phyloP scores from a whole-genome alignment of 2,888 invertebrate species.

The Caenorhabditis afra region DNA sequence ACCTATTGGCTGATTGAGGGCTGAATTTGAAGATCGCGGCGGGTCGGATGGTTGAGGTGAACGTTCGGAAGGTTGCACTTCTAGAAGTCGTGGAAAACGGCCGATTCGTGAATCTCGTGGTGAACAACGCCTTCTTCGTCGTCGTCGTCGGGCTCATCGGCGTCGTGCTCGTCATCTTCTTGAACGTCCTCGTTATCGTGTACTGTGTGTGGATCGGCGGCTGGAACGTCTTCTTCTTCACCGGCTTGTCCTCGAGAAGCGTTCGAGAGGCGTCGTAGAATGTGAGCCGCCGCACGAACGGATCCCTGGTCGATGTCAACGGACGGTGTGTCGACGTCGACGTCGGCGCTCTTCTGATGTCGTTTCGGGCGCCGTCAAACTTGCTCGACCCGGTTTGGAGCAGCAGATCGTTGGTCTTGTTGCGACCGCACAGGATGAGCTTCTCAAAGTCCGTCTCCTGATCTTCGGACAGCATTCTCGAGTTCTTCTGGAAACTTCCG shows the following conservation, averaged over 20 bases:
- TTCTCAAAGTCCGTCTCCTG: conserved; percentile 57
- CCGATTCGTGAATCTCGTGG: too few relatives aligned
- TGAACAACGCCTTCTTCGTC: too few relatives aligned
- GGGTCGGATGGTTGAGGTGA: too few relatives aligned
- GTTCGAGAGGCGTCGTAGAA: conserved; percentile 49
- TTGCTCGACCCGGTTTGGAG: conserved; percentile 36
- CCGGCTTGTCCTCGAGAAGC: conserved; percentile 32
- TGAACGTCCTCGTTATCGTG: conserved; percentile 51
- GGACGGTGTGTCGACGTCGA: conserved; percentile 40
- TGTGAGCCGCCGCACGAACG: conserved; percentile 50
- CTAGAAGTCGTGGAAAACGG: too few relatives aligned
- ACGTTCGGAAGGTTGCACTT: too few relatives aligned
- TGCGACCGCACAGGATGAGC: conserved; percentile 51
- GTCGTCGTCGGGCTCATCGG: conserved; percentile 9
- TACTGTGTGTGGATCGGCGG: conserved; percentile 7
- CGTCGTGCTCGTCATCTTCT: conserved; percentile 34
- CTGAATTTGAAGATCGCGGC: too few relatives aligned
- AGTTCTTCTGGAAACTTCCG: conserved; percentile 49
- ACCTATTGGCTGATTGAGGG: too few relatives aligned
- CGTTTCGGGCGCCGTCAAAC: conserved; percentile 41
- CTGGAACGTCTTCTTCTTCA: conserved; percentile 4
- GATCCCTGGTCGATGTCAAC: conserved; percentile 50
- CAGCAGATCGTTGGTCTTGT: conserved; percentile 5
- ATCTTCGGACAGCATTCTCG: conserved; percentile 42
- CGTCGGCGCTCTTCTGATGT: conserved; percentile 48